These are phyloP conservation scores for Acheta domesticus DNA, from an alignment of 2,888 invertebrate species.

Conservation along the genomic window DNA sequence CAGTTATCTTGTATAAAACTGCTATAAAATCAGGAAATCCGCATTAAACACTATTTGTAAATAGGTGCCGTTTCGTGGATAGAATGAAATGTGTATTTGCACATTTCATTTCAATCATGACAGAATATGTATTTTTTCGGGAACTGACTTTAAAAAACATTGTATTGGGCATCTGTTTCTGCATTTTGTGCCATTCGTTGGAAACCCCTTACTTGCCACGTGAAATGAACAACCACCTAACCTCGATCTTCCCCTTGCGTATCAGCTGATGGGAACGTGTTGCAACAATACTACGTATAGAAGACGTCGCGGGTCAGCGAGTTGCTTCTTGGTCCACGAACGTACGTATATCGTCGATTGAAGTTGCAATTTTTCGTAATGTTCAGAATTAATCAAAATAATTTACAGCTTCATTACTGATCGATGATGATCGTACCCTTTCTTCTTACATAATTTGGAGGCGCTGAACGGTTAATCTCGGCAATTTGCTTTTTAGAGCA, in stretches of 20 bases:
- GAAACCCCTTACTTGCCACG: slow-evolving; percentile 7
- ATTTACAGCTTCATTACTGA: too few relatives aligned
- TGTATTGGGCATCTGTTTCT: not conserved
- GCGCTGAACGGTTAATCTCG: too few relatives aligned
- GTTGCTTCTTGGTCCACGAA: slow-evolving; percentile 18
- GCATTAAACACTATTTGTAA: not conserved
- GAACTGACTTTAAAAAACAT: not conserved
- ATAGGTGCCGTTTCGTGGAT: not conserved
- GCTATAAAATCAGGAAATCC: not conserved
- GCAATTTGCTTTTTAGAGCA: too few relatives aligned
- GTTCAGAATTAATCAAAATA: not conserved
- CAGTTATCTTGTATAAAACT: not conserved
- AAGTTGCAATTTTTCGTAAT: not conserved
- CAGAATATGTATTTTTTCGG: slow-evolving; percentile 12
- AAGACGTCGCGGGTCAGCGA: slow-evolving; percentile 9
- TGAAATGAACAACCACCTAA: slow-evolving; percentile 2
- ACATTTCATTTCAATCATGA: not conserved
- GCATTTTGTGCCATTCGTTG: slow-evolving; percentile 6
- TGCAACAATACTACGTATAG: not conserved
- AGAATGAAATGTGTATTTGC: slow-evolving; percentile 9
- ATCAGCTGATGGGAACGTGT: slow-evolving; percentile 18
- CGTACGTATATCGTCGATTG: not conserved
- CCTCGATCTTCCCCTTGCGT: slow-evolving; percentile 10
- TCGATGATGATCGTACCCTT: too few relatives aligned
- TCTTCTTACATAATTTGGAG: too few relatives aligned